phyloP scores from a whole-genome alignment of 2,113 vertebrate species.

The Chloroceryle aenea region DNA sequence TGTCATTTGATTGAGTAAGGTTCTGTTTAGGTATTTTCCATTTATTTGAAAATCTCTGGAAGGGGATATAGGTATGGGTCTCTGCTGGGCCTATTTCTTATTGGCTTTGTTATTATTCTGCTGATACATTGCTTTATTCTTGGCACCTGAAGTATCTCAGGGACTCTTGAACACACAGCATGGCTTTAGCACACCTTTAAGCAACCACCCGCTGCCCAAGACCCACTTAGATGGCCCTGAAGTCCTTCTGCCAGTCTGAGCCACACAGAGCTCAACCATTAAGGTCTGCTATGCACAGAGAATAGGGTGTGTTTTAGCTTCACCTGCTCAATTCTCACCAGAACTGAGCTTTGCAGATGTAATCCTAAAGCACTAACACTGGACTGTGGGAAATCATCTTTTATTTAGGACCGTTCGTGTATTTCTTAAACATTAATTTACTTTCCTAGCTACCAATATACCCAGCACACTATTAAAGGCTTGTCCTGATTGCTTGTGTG shows the following conservation, averaged over 20 bases:
- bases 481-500: background rate
- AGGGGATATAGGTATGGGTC: accelerated
- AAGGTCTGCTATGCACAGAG: background rate
- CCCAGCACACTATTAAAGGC: background rate
- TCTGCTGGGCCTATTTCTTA: background rate
- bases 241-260: background rate
- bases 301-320: background rate
- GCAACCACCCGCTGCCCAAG: background rate
- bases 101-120: background rate
- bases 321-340: background rate
- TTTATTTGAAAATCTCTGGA: background rate
- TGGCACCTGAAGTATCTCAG: background rate
- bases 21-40: background rate
- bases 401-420: background rate
- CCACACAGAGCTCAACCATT: background rate
- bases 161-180: background rate
- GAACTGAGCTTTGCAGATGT: background rate
- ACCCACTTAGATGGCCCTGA: background rate
- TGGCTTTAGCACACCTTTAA: background rate
- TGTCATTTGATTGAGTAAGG: background rate
- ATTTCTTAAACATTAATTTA: background rate
- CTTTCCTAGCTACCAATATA: background rate
- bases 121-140: background rate
- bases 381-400: background rate
- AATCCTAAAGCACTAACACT: background rate